These are phyloP conservation scores for Sebastes cheni DNA, from an alignment of 2,797 vertebrate species.

Conservation along the genomic window DNA sequence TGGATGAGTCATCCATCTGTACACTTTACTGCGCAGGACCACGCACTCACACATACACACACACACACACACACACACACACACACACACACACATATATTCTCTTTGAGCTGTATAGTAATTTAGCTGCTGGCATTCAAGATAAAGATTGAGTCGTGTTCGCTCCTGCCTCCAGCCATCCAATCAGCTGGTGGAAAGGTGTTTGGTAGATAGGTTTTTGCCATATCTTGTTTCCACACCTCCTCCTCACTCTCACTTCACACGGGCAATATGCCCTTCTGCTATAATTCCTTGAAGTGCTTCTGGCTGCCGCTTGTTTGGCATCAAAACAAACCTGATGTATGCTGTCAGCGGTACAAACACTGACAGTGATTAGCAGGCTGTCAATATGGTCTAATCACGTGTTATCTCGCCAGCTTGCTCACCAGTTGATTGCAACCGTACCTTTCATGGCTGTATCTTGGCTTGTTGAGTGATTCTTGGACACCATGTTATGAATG, in stretches of 20 bases:
- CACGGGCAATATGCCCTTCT: constrained; percentile 44
- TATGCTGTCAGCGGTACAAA: constrained; percentile 38
- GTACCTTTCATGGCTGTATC: constrained; percentile 34
- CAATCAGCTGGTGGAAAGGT: constrained; percentile 62
- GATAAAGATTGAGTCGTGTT: constrained; percentile 78
- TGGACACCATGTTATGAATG: constrained; percentile 27
- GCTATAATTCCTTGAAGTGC: constrained; percentile 60
- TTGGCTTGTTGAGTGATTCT: constrained; percentile 17
- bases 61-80: constrained; percentile 14
- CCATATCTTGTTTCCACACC: constrained; percentile 65
- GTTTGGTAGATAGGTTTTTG: constrained; percentile 61
- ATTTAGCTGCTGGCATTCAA: constrained; percentile 79
- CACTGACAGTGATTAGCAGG: constrained; percentile 43
- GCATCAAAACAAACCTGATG: constrained; percentile 54
- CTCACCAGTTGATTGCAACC: constrained; percentile 27
- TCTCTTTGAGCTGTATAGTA: constrained; percentile 76
- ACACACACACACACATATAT: constrained; percentile 17
- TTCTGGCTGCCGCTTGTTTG: constrained; percentile 45
- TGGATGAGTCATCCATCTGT: constrained; percentile 87
- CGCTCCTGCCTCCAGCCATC: constrained; percentile 52
- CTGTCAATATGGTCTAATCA: constrained; percentile 47
- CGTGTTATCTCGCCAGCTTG: constrained; percentile 28
- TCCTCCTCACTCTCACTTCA: constrained; percentile 55
- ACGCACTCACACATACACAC: constrained; percentile 17
- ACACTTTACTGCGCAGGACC: constrained; percentile 83